Evolutionary conservation across 2,797 vertebrate species (phyloP), one percentile per base, ranked within the genome.

Genomic region (Carcharodon carcharias): DNA sequence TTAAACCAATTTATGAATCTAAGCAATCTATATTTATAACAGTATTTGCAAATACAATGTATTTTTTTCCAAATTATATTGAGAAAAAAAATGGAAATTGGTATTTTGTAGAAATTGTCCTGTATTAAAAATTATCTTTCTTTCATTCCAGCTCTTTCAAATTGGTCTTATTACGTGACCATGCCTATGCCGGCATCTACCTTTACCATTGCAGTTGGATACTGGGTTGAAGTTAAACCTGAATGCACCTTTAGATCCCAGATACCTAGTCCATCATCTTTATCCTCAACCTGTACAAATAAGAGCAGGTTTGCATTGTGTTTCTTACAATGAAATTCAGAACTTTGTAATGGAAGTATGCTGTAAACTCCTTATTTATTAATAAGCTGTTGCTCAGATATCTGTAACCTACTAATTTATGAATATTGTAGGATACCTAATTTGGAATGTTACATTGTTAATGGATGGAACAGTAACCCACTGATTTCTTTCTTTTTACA

Each of bases 151-250:
- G 99, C 97, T 96, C 96, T 97, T 71, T 97, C 97, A 96, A 98
- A 97, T 95, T 99, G 99, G 99, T 98, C 98, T 97, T 99, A 99
- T 97, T 98, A 99, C 54, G 98, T 99, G 96, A 99, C 99, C 50
- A 99, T 99, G 99, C 98, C 99, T 40, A 99, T 99, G 99, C 99
- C 99, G 14, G 99, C 99, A 96, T 99, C 99, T 94, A 99, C 99
- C 89, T 99, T 99, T 97, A 98, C 99, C 88, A 98, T 99, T 97
- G 99, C 99, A 87, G 98, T 99, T 96, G 99, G 99, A 65, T 98
- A 98, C 97, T 99, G 99, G 99, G 96, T 96, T 96, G 98, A 98
- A 97, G 97, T 98, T 97, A 97, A 97, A 96, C 96, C 97, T 71
- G 97, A 97, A 93, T 96, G 88, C 96, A 97, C 96, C 96, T 96